Evolutionary conservation across 2,113 vertebrate species (phyloP).

Genomic region (Corydoras maculifer): DNA sequence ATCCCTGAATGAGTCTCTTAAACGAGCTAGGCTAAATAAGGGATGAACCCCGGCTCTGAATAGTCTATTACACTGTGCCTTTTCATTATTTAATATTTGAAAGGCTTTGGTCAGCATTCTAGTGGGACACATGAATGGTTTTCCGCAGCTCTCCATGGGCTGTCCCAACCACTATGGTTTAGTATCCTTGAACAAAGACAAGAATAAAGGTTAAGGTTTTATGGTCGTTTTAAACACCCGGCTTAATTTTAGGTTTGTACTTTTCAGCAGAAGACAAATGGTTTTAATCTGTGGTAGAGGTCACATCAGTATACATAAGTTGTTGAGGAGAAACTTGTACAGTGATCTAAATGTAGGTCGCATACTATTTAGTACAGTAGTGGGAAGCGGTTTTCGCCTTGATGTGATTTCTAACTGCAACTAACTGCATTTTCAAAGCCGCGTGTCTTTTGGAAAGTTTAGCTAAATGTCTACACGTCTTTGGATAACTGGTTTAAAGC

Average conservation of each 20-base stretch:
- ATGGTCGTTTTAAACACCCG: neutral
- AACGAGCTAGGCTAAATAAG: slow-evolving; percentile 16
- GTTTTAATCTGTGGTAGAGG: no score
- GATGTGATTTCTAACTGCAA: neutral
- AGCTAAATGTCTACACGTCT: no score
- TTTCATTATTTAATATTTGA: slow-evolving; percentile 18
- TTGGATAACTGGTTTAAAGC: no score
- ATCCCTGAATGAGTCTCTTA: slow-evolving; percentile 15
- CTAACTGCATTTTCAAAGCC: no score
- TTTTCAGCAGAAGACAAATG: no score
- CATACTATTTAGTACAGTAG: neutral
- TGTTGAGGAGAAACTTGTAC: neutral
- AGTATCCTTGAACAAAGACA: slow-evolving; percentile 15
- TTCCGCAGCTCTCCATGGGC: neutral
- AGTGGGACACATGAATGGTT: neutral
- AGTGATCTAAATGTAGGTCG: neutral
- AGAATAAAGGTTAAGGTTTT: slow-evolving; percentile 7
- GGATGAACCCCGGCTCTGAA: neutral
- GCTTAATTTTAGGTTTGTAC: no score
- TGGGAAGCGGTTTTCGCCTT: neutral
- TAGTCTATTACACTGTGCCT: neutral
- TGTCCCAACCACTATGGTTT: neutral
- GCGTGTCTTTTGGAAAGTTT: no score
- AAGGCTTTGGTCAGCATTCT: slow-evolving; percentile 22
- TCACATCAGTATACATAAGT: neutral